A percentile compares a stretch with the other conserved stretches of the same genome.
Conservation (phyloP, 2,797 vertebrate species). For the Loris lydekkerianus region DNA sequence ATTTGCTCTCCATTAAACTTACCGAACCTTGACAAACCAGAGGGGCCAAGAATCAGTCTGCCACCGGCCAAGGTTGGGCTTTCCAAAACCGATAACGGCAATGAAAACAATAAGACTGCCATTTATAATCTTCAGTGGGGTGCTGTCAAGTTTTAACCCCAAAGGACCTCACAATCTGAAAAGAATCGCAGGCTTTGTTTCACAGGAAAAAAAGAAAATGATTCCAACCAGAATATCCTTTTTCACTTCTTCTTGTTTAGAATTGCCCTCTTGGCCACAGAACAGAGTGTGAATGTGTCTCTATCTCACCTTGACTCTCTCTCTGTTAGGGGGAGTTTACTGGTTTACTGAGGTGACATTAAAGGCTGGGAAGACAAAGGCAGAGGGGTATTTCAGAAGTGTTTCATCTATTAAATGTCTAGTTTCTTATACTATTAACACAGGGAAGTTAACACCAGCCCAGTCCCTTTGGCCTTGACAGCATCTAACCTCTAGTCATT, state of each 20-base stretch:
- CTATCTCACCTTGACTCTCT: background rate
- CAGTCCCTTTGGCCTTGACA: background rate
- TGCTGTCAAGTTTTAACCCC: background rate
- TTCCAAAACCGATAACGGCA: slow-evolving; percentile 70
- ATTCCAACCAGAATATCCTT: background rate
- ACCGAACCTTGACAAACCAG: slow-evolving; percentile 71
- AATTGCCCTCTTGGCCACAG: background rate
- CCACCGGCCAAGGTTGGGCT: slow-evolving; percentile 66
- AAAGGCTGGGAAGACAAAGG: background rate
- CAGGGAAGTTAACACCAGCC: background rate
- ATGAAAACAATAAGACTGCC: slow-evolving; percentile 69
- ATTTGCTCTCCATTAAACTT: slow-evolving; percentile 73
- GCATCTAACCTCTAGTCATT: background rate
- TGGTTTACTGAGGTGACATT: slow-evolving; percentile 31
- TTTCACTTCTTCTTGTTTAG: background rate
- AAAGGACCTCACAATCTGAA: slow-evolving; percentile 42
- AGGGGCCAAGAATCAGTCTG: slow-evolving; percentile 75
- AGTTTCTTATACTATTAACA: background rate
- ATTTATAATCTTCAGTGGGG: slow-evolving; percentile 69
- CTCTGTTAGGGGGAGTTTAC: background rate
- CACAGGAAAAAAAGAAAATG: slow-evolving; percentile 41
- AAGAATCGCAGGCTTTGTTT: slow-evolving; percentile 68
- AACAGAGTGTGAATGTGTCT: background rate
- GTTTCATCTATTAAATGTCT: background rate
- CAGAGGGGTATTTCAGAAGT: background rate